A percentile compares a stretch with the other conserved stretches of the same genome.
These are phyloP conservation scores for Xestia rhomboidea DNA, from an alignment of 2,888 invertebrate species.

Conservation along the genomic window DNA sequence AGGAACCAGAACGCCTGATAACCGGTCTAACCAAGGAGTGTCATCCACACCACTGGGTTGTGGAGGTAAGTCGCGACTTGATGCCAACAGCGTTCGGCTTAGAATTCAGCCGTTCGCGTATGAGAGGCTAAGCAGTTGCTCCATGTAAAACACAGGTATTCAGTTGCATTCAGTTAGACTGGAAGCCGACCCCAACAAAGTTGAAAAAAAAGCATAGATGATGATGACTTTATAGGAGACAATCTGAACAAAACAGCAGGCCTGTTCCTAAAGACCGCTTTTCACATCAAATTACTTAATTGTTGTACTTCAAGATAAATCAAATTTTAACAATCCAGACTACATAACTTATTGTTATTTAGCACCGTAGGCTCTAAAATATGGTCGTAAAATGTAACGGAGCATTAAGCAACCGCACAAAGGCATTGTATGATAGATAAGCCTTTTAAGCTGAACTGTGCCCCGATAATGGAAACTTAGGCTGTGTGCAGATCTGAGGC, in stretches of 20 bases:
- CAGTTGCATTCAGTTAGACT: not conserved
- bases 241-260: not conserved
- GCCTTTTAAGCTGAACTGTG: slow-evolving; percentile 44
- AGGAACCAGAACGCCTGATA: not conserved
- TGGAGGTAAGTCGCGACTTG: not conserved
- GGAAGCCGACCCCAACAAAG: not conserved
- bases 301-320: slow-evolving; percentile 41
- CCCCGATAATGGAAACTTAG: slow-evolving; percentile 29
- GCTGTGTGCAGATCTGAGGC: not conserved
- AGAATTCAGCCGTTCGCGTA: too few species aligned
- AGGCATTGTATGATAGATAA: slow-evolving; percentile 55
- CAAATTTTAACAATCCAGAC: slow-evolving; percentile 35
- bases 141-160: not conserved
- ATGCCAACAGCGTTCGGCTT: too few species aligned
- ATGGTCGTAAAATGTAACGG: slow-evolving; percentile 41
- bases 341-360: slow-evolving; percentile 49
- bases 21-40: not conserved
- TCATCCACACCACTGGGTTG: not conserved
- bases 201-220: not conserved
- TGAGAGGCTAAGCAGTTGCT: not conserved
- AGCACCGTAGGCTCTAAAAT: slow-evolving; percentile 41
- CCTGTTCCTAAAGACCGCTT: not conserved
- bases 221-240: not conserved
- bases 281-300: slow-evolving; percentile 8
- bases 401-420: slow-evolving; percentile 42